phyloP scores from a whole-genome alignment of 2,888 invertebrate species.

The Mylabris sibirica region DNA sequence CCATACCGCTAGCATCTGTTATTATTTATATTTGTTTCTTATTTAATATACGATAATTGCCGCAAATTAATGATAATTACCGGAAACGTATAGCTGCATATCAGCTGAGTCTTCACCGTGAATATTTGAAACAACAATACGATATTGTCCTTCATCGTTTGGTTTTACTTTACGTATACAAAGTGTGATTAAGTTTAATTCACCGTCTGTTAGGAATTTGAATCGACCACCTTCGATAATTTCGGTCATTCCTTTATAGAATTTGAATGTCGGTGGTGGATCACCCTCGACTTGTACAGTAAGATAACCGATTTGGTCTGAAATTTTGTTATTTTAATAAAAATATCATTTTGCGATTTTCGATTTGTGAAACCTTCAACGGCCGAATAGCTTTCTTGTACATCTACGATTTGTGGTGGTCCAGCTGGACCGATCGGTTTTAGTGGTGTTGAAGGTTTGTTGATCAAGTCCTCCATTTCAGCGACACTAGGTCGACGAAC shows the following conservation, averaged over 20 bases:
- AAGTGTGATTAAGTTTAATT: constrained; percentile 89
- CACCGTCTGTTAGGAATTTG: constrained; percentile 94
- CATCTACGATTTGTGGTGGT: constrained; percentile 89
- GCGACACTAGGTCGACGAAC: constrained; percentile 89
- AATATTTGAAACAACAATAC: constrained; percentile 88
- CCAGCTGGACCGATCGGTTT: constrained; percentile 78
- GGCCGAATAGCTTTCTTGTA: constrained; percentile 94
- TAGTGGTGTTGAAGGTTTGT: constrained; percentile 90
- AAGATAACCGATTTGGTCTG: constrained; percentile 92
- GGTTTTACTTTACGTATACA: constrained; percentile 96
- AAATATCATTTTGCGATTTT: neutral
- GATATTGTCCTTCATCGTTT: constrained; percentile 97
- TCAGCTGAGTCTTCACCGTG: constrained; percentile 97
- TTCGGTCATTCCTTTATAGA: constrained; percentile 92
- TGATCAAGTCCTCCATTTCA: constrained; percentile 88
- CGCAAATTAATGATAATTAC: constrained; percentile 61
- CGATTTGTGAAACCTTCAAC: constrained; percentile 80
- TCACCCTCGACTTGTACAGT: constrained; percentile 93
- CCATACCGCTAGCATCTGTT: constrained; percentile 94
- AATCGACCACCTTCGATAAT: constrained; percentile 95
- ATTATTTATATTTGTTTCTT: constrained; percentile 10
- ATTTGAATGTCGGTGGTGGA: constrained; percentile 93
- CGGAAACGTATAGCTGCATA: constrained; percentile 95
- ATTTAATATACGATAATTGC: neutral
- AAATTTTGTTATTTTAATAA: constrained; percentile 27